Evolutionary conservation across 2,797 vertebrate genomes (phyloP).

Genomic region (Hydrophis major): DNA sequence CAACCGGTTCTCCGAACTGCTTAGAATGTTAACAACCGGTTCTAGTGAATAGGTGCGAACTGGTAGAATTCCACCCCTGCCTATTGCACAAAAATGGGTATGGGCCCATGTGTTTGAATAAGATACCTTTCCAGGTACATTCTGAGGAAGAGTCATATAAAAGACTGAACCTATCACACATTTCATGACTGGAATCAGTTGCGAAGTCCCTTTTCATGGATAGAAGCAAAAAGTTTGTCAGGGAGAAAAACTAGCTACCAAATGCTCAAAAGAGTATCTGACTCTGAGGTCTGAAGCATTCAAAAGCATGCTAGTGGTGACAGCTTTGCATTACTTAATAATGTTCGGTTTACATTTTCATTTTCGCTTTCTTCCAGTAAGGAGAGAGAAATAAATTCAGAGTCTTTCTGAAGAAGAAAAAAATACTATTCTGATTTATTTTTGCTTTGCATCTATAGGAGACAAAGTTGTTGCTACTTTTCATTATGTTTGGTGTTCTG

Average conservation of each 20-base stretch:
- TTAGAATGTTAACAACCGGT: too few relatives aligned
- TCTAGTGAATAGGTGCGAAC: too few relatives aligned
- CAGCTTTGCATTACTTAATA: constrained; percentile 32
- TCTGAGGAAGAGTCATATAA: not conserved
- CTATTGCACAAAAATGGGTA: not conserved
- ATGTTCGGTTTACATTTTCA: constrained; percentile 25
- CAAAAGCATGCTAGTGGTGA: constrained; percentile 19
- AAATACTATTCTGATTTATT: constrained; percentile 64
- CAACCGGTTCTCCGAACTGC: too few relatives aligned
- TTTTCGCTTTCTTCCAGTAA: constrained; percentile 48
- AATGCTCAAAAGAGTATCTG: constrained; percentile 7
- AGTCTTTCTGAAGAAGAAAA: constrained; percentile 53
- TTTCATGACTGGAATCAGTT: not conserved
- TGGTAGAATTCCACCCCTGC: too few relatives aligned
- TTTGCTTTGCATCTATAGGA: constrained; percentile 56
- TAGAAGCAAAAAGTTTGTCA: not conserved
- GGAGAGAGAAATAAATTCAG: constrained; percentile 52
- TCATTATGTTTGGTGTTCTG: constrained; percentile 56
- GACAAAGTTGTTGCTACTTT: constrained; percentile 54
- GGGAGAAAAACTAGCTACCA: not conserved
- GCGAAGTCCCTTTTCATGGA: not conserved
- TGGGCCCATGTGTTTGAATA: not conserved
- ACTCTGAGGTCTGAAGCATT: constrained; percentile 11
- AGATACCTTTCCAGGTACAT: not conserved
- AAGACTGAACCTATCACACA: not conserved